phyloP scores from a whole-genome alignment of 2,113 vertebrate species.

The Hydropotes inermis region DNA sequence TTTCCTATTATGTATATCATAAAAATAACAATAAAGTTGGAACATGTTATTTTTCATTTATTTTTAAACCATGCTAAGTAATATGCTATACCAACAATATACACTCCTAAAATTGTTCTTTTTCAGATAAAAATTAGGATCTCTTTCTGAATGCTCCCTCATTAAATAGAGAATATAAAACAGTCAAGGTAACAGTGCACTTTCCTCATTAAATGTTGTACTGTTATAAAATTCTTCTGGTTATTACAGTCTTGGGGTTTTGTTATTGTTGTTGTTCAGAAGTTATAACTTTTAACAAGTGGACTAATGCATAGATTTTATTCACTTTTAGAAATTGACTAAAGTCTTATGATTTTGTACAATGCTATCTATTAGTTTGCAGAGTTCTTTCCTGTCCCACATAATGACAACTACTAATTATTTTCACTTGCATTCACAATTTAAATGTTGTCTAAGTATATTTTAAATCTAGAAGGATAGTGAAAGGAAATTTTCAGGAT shows the following conservation, averaged over 20 bases:
- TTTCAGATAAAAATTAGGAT: slow-evolving; percentile 29
- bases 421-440: background rate
- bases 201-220: background rate
- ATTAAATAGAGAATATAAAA: background rate
- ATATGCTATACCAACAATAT: background rate
- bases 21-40: background rate
- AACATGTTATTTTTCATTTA: background rate
- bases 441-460: background rate
- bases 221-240: background rate
- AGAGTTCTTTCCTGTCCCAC: background rate
- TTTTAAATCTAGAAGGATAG: background rate
- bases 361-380: background rate
- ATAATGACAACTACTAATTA: background rate
- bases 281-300: background rate
- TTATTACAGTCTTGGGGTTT: background rate
- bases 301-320: background rate
- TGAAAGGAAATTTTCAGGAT: background rate
- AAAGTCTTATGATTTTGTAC: background rate
- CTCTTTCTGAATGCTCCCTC: background rate
- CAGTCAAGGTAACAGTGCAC: background rate
- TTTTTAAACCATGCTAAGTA: slow-evolving; percentile 9
- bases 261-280: background rate
- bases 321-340: background rate
- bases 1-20: background rate
- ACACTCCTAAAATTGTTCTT: background rate